phyloP scores from a whole-genome alignment of 2,113 vertebrate species.

The Pipa parva region DNA sequence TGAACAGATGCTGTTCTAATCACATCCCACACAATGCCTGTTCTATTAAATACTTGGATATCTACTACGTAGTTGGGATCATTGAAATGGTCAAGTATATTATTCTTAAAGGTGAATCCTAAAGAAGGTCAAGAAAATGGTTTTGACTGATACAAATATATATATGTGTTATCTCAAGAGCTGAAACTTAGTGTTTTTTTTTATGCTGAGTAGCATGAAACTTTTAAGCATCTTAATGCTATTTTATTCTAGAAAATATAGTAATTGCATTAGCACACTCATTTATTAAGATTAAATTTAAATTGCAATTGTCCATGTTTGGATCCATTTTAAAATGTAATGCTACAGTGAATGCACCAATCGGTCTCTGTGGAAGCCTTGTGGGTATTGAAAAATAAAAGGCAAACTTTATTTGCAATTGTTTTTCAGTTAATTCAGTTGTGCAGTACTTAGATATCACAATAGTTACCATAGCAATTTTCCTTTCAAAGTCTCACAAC shows the following conservation, averaged over 20 bases:
- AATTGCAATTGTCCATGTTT: background rate
- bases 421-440: too few species aligned
- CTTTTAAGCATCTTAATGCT: too few species aligned
- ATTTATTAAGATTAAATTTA: background rate
- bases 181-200: background rate
- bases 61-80: background rate
- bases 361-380: too few species aligned
- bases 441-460: too few species aligned
- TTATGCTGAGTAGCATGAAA: too few species aligned
- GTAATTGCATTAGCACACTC: background rate
- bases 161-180: background rate
- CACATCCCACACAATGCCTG: background rate
- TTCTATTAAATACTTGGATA: background rate
- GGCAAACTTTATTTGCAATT: too few species aligned
- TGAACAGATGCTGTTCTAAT: background rate
- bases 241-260: too few species aligned
- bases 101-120: background rate
- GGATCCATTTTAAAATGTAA: background rate
- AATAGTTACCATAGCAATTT: too few species aligned
- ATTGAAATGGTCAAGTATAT: background rate
- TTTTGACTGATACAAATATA: background rate
- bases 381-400: too few species aligned
- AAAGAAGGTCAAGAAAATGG: background rate
- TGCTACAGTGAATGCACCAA: too few species aligned
- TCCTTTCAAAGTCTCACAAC: too few species aligned